These are phyloP conservation scores for Spheniscus mendiculus DNA, from an alignment of 2,113 vertebrate genomes.

Conservation along the genomic window DNA sequence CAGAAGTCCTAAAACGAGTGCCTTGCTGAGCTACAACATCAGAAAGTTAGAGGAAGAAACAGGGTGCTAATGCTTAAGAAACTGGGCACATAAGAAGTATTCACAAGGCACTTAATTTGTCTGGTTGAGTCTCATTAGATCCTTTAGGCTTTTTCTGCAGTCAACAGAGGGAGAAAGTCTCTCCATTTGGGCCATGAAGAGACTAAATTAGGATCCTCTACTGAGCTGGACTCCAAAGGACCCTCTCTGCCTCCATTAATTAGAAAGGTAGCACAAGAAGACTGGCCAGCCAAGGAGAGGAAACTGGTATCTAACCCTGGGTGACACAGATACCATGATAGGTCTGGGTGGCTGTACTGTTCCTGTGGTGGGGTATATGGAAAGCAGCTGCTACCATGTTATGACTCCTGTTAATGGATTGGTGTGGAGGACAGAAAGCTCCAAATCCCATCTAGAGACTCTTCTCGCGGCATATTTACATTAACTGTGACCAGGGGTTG, in stretches of 20 bases:
- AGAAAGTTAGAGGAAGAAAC: background rate
- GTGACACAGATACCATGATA: background rate
- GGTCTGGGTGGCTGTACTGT: background rate
- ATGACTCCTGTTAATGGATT: background rate
- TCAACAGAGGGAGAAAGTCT: background rate
- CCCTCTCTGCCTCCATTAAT: background rate
- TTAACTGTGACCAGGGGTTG: background rate
- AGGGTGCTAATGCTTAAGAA: background rate
- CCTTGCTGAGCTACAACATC: background rate
- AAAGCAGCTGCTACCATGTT: background rate
- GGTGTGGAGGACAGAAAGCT: background rate
- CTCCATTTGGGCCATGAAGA: background rate
- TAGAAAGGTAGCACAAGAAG: background rate
- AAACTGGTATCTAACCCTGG: background rate
- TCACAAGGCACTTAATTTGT: background rate
- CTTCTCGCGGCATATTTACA: background rate
- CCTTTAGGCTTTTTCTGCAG: background rate
- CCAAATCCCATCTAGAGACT: background rate
- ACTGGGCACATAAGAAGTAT: background rate
- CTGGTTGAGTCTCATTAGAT: background rate
- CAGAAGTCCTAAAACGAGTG: background rate
- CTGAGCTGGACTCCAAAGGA: background rate
- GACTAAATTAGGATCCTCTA: background rate
- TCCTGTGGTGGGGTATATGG: background rate
- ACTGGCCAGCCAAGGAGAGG: background rate